Base-by-base conservation (phyloP, 1,140 invertebrate genomes). In the Dinoponera quadriceps region DNA sequence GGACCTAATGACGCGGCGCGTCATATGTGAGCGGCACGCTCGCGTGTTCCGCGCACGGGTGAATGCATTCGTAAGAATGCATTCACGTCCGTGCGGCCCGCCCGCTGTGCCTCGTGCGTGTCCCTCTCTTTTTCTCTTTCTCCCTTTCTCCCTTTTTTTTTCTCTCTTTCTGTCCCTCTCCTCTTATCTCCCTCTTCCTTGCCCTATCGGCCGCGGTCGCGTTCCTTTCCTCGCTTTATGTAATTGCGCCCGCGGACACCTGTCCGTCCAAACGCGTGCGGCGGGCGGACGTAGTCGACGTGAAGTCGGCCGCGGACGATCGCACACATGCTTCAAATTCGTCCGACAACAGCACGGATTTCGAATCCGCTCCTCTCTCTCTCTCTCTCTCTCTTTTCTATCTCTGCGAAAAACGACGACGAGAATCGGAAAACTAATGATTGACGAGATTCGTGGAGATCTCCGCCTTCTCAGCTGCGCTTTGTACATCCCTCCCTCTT, bases 51-150 rank as follows among this genome's bases (percentile, higher is more conserved):
- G 27, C 66, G 60, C 65, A 88, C 85, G 85, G 89, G 89, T 90
- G 89, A 90, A 90, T 85, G 89, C 89, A 90, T 90, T 90, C 80
- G 83, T 88, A 85, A 87, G 87, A 90, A 90, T 90, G 87, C 85
- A 85, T 85, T 86, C 83, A 85, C 83, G 83, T 88, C 51, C 75
- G 63, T 33, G 51, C 51, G 33, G 22, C 22, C 22, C 33, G 72
- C 57, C 57, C 72, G 69, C 20, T 66, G 59, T 84, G 51, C 74
- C 73, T 44, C 44, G 59, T 55, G n/a, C 38, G 73, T 33, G 33
- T 54, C 14, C 33, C 18, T 54, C 20, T 51, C 20, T 22, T 54
- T 73, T 54, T 9, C 33, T 9, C 5, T 29, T 18, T 14, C 22
- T 11, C 73, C 22, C 57, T 29, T 29, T 3, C 25, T 18, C 27